These are phyloP conservation scores for Galeopsomyia nigrocyanea DNA, from an alignment of 2,888 invertebrate species.

Conservation along the genomic window DNA sequence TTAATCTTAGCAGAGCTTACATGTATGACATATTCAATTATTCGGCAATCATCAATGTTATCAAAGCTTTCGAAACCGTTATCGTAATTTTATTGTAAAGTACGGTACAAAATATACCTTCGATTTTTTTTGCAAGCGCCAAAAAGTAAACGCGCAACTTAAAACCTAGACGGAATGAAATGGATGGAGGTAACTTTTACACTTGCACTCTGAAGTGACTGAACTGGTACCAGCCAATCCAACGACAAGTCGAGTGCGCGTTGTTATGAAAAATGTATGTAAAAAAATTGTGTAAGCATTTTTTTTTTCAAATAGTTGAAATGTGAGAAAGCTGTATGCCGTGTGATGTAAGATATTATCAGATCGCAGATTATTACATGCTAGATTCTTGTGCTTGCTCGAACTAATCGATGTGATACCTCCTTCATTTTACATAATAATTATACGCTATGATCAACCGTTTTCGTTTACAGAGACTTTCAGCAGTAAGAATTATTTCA, in stretches of 20 bases:
- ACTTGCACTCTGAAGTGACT: constrained; percentile 15
- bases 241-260: constrained; percentile 18
- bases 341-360: constrained; percentile 14
- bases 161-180: constrained; percentile 41
- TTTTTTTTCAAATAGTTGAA: neutral
- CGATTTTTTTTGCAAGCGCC: too few species aligned
- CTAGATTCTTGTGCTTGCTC: constrained; percentile 8
- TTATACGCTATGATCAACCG: too few species aligned
- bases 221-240: constrained; percentile 42
- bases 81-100: too few species aligned
- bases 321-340: constrained; percentile 10
- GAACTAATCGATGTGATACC: constrained; percentile 19
- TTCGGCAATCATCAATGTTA: neutral
- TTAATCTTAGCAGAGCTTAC: constrained; percentile 5
- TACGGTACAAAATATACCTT: too few species aligned
- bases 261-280: constrained; percentile 9
- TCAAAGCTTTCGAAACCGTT: too few species aligned
- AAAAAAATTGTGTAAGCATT: neutral
- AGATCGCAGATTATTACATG: constrained; percentile 27
- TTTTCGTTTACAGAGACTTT: too few species aligned
- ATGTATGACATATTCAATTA: constrained; percentile 1
- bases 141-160: neutral
- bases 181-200: constrained; percentile 35
- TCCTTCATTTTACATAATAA: constrained; percentile 2
- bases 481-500: too few species aligned